A percentile compares a stretch with the other conserved stretches of the same genome.
phyloP scores from a whole-genome alignment of 2,113 vertebrate genomes.

The Upupa epops region DNA sequence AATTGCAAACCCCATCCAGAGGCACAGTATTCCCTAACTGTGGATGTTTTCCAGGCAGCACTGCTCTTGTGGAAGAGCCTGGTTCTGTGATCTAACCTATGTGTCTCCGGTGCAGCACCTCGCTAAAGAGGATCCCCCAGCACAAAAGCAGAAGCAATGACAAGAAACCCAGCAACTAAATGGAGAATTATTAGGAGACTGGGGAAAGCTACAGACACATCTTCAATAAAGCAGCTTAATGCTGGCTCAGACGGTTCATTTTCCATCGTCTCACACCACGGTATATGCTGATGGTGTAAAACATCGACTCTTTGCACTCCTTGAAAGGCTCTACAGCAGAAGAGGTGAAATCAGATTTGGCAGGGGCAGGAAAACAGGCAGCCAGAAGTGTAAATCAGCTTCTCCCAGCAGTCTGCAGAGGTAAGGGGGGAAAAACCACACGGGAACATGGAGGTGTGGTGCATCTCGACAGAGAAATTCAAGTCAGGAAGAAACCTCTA shows the following conservation, averaged over 20 bases:
- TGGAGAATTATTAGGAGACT: conserved; percentile 30
- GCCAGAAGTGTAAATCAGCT: conserved; percentile 6
- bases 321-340: not conserved
- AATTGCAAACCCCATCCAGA: conserved; percentile 22
- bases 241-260: conserved; percentile 35
- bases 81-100: conserved; percentile 34
- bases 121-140: conserved; percentile 12
- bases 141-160: not conserved
- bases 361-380: not conserved
- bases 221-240: conserved; percentile 20
- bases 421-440: not conserved
- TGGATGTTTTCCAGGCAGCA: conserved; percentile 13
- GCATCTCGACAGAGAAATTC: not conserved
- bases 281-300: conserved; percentile 36
- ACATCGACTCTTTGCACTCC: conserved; percentile 38
- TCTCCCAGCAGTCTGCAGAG: not conserved
- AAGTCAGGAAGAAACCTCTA: fast-evolving
- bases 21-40: not conserved
- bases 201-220: conserved; percentile 40
- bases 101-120: not conserved
- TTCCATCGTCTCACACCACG: conserved; percentile 50
- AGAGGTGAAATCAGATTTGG: conserved; percentile 59
- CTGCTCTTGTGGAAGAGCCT: not conserved
- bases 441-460: fast-evolving
- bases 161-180: conserved; percentile 24